Evolutionary conservation across 2,113 vertebrate genomes (phyloP).

Genomic region (Oreochromis tanganicae): DNA sequence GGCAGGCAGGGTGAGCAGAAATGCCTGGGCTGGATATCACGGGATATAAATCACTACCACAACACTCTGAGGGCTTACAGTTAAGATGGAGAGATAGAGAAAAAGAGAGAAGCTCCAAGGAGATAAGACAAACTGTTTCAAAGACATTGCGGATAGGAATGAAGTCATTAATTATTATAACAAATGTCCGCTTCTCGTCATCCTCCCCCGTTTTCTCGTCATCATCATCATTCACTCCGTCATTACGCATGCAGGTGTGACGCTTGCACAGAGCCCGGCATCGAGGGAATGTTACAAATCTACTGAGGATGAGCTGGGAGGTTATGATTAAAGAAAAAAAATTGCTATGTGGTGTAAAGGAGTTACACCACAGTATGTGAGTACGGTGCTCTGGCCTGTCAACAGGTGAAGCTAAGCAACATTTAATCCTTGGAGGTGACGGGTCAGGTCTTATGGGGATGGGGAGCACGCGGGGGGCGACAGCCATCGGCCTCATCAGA

Average conservation of each 20-base stretch:
- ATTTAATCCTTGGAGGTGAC: background rate
- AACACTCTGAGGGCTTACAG: background rate
- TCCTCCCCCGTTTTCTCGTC: background rate
- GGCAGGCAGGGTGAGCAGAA: background rate
- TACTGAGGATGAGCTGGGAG: background rate
- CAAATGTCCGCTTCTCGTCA: background rate
- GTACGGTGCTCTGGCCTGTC: background rate
- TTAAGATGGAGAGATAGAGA: background rate
- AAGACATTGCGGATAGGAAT: background rate
- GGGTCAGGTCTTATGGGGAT: background rate
- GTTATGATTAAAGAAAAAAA: background rate
- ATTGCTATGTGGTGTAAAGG: background rate
- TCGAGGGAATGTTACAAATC: background rate
- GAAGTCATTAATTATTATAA: background rate
- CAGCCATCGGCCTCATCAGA: constrained; percentile 6
- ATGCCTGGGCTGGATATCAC: constrained; percentile 14
- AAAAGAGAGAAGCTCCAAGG: background rate
- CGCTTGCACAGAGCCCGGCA: background rate
- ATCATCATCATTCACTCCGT: background rate
- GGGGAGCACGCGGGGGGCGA: background rate
- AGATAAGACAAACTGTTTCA: background rate
- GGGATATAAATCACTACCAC: constrained; percentile 13
- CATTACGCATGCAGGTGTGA: constrained; percentile 2
- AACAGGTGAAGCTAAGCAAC: background rate
- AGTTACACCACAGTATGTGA: background rate